Evolutionary conservation across 2,888 invertebrate species (phyloP), one percentile per base, ranked within the genome.

Genomic region (Athetis lepigone): DNA sequence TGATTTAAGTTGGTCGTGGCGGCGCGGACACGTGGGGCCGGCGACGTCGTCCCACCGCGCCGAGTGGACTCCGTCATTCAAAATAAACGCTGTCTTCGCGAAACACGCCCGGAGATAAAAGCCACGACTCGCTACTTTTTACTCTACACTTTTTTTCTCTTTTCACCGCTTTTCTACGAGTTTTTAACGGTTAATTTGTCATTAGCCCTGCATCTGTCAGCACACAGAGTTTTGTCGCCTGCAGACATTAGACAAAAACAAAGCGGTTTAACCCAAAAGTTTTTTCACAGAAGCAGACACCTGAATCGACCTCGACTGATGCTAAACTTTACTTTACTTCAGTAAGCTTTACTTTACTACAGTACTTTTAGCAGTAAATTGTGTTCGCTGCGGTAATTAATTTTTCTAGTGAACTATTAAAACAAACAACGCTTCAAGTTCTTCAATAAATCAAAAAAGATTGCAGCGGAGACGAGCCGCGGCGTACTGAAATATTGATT

Each of bases 151-250:
- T 88, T 92, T 90, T 87, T 87, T 75, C 80, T 64, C 77, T 81
- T 77, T 83, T 79, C 77, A 73, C 73, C 82, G 85, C 85, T 86
- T 89, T 90, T 89, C 87, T 85, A 83, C 87, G 84, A 88, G 87
- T 89, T 90, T 91, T 90, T 89, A 89, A 90, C 89, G 81, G 88
- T 89, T 91, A 92, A 93, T 92, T 93, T 92, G 91, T 92, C 90
- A 90, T 92, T 90, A 92, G 89, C 85, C 86, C 87, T 90, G 88
- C 87, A 86, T 92, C 90, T 92, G 92, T 92, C 90, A 90, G 85
- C 90, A 81, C 75, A 72, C 66, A 79, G 75, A 80, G 81, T 84
- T 87, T 86, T 85, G 87, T 85, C 86, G 82, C 85, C 82, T 70
- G 78, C 83, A 82, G 81, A 77, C 77, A 73, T 62, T 59, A 60